Percentiles rank a stretch among this genome's conserved stretches.
phyloP scores from a whole-genome alignment of 2,113 vertebrate species.

The Chlamydotis undulata region DNA sequence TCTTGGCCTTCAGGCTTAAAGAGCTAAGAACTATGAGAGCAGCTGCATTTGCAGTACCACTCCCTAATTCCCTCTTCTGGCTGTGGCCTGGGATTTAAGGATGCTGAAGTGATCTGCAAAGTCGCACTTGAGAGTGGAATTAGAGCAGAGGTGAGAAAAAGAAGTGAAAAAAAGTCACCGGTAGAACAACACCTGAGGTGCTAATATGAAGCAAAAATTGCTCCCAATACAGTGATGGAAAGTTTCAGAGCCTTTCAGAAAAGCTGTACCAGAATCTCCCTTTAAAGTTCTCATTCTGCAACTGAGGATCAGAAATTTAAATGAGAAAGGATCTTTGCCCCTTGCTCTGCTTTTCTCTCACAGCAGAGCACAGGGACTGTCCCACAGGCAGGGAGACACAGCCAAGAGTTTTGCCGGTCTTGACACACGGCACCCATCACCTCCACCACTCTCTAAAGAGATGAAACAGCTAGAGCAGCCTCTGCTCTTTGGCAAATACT shows the following conservation, averaged over 20 bases:
- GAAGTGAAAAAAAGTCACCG: neutral
- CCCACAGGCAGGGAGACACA: neutral
- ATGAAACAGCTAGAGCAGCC: neutral
- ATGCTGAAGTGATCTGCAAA: neutral
- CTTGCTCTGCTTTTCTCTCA: neutral
- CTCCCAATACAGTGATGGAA: neutral
- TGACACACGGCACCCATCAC: neutral
- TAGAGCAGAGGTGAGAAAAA: conserved; percentile 36
- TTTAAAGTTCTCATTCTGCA: neutral
- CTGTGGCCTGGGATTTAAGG: neutral
- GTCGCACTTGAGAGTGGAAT: neutral
- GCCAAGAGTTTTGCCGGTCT: neutral
- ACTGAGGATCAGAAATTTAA: neutral
- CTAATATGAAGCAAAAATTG: neutral
- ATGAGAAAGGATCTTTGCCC: neutral
- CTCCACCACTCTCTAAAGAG: neutral
- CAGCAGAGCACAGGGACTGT: neutral
- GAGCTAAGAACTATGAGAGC: neutral
- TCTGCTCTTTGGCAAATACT: neutral
- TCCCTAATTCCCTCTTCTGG: neutral
- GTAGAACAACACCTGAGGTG: conserved; percentile 19
- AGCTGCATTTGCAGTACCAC: neutral
- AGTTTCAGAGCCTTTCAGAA: neutral
- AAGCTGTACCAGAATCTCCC: neutral
- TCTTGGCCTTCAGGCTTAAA: neutral